Evolutionary conservation across 2,888 invertebrate species (phyloP), one percentile per base, ranked within the genome.

Genomic region (Deilephila elpenor): DNA sequence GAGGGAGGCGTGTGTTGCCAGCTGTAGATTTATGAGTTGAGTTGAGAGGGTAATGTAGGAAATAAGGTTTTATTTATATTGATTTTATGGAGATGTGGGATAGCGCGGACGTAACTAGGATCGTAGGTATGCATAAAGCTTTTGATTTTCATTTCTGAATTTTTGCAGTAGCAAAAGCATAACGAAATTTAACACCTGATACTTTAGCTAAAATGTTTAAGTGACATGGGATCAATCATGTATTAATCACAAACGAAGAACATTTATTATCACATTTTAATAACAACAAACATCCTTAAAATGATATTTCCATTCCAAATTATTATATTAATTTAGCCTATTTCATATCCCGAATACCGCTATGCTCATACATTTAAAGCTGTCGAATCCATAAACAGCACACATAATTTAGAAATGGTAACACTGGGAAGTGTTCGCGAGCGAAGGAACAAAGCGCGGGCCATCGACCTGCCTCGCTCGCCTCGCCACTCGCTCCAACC

Each of bases 371-470:
- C 44, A 25, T 44, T 8, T 2, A 20, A 67, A 3, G 6, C 44
- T 14, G 44, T 64, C 37, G 20, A 64, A 37, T 64, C 5, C 25
- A 51, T 71, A 37, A 71, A 62, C 14, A 74, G 37, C 51, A 37
- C 61, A 29, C 61, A 60, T 53, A 32, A 64, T 71, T 71, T 71
- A 71, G 34, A 25, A 25, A 25, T 64, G 70, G 80, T 67, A 73
- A 73, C 73, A 74, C 62, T 71, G 80, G 79, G 37, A 73, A 34
- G 64, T 73, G 72, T 73, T 34, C 32, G 37, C 59, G 81, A 78
- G 82, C 80, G 82, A 88, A 86, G 89, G 91, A 90, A 93, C 92
- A 92, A 92, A 90, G 91, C 88, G 75, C 83, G 81, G 92, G 91
- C 86, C 91, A 86, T 85, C 85, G 92, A 93, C 86, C 88, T 79